phyloP scores from a whole-genome alignment of 1,140 invertebrate genomes.

The Cyclargus thomasi region DNA sequence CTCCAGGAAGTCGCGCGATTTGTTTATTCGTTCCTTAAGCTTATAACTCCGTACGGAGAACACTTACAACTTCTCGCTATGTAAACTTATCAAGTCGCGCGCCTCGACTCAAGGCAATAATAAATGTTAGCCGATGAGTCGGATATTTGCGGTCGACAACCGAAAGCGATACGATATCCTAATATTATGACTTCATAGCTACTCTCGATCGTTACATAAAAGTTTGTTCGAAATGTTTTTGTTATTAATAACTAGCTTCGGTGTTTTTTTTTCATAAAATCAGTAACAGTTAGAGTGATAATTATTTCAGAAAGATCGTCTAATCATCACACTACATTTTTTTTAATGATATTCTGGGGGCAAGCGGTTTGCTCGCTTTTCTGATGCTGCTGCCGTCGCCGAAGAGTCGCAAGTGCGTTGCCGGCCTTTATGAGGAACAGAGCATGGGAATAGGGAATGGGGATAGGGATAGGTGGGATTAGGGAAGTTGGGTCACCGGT shows the following conservation, averaged over 20 bases:
- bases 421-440: too few species aligned
- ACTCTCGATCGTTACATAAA: background rate
- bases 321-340: too few species aligned
- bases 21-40: background rate
- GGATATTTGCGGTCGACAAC: constrained; percentile 27
- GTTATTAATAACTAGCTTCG: background rate
- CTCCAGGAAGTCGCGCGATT: constrained; percentile 17
- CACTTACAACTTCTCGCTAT: constrained; percentile 61
- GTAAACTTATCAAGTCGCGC: constrained; percentile 55
- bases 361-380: too few species aligned
- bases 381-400: too few species aligned
- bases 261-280: background rate
- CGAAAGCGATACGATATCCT: constrained; percentile 7
- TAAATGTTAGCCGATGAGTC: constrained; percentile 42
- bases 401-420: too few species aligned
- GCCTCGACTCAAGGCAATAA: constrained; percentile 51
- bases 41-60: constrained; percentile 34
- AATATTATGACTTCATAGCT: constrained; percentile 7
- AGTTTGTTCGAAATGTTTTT: background rate
- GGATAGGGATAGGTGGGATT: too few species aligned
- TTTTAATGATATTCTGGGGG: too few species aligned
- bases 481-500: too few species aligned
- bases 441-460: too few species aligned
- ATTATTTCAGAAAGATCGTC: too few species aligned
- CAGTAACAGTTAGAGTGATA: too few species aligned